Conservation (phyloP, 2,113 vertebrate genomes). For the Platysteira castanea region DNA sequence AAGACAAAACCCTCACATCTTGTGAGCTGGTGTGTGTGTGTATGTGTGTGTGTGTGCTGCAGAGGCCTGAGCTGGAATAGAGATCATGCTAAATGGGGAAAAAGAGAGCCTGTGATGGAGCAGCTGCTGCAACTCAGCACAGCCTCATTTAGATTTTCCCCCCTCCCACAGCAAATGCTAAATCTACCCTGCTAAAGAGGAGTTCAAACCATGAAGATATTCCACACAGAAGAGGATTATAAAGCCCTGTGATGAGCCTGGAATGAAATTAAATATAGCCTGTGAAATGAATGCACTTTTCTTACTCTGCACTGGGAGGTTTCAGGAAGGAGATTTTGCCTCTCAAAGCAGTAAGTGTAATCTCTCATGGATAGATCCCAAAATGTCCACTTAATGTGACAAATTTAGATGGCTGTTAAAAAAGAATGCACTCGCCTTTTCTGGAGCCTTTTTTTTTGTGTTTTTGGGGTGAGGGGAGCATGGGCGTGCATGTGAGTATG, state of each 20-base stretch:
- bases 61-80: background rate
- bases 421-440: background rate
- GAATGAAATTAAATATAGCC: conserved; percentile 34
- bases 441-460: background rate
- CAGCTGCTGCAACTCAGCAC: conserved; percentile 10
- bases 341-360: background rate
- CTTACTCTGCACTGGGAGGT: background rate
- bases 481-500: background rate
- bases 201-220: background rate
- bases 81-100: background rate
- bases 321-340: background rate
- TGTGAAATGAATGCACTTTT: conserved; percentile 19
- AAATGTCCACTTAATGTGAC: background rate
- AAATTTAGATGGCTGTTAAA: background rate
- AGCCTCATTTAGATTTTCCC: background rate
- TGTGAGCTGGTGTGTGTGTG: background rate
- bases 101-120: background rate
- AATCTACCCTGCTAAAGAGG: background rate
- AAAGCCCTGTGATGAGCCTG: background rate
- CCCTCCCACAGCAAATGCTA: background rate
- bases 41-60: background rate
- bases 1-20: conserved; percentile 9
- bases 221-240: conserved; percentile 1
- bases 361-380: background rate
- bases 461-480: rapidly evolving